Evolutionary conservation across 2,888 invertebrate genomes (phyloP).

Genomic region (Drosophila nr. perissopoda): DNA sequence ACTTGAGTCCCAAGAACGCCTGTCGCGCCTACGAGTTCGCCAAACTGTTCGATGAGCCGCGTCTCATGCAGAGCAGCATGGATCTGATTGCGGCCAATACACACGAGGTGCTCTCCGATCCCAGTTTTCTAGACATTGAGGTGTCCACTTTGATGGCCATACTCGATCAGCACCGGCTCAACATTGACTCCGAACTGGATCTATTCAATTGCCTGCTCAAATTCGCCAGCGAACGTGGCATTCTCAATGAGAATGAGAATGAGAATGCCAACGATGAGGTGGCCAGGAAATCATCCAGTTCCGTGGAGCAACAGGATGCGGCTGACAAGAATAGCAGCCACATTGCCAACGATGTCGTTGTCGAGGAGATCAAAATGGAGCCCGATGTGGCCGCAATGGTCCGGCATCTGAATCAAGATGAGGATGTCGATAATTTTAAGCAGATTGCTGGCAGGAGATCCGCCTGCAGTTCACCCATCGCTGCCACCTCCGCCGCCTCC

Average conservation of each 20-base stretch:
- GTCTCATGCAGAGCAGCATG: conserved; percentile 92
- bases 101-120: conserved; percentile 90
- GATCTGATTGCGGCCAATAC: conserved; percentile 92
- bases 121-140: conserved; percentile 92
- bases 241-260: conserved; percentile 61
- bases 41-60: conserved; percentile 92
- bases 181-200: conserved; percentile 91
- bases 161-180: conserved; percentile 90
- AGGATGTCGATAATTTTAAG: conserved; percentile 55
- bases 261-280: conserved; percentile 46
- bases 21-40: conserved; percentile 95
- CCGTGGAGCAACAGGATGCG: conserved; percentile 50
- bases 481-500: conserved; percentile 11
- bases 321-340: conserved; percentile 8
- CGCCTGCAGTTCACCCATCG: conserved; percentile 19
- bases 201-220: conserved; percentile 91
- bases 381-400: conserved; percentile 82
- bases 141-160: conserved; percentile 90
- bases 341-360: conserved; percentile 51
- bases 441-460: conserved; percentile 20
- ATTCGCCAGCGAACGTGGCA: conserved; percentile 88
- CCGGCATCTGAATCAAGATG: conserved; percentile 75
- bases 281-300: conserved; percentile 4
- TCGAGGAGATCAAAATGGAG: conserved; percentile 83
- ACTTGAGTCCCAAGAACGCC: conserved; percentile 89